Evolutionary conservation across 2,888 invertebrate species (phyloP).

Genomic region (Ariolimax columbianus): DNA sequence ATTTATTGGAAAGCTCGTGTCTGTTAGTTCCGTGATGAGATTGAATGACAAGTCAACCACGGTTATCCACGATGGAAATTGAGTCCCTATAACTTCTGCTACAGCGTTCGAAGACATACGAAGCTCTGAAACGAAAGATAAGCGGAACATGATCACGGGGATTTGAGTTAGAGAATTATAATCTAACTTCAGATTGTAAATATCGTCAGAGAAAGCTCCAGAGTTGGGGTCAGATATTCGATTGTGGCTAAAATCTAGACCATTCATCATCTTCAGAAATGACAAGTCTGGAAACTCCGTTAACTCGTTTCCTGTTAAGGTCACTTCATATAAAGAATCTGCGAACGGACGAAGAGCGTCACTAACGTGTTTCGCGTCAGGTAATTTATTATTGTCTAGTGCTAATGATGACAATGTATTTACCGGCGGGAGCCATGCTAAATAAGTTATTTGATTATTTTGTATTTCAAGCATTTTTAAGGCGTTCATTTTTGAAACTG

Average conservation of each 20-base stretch:
- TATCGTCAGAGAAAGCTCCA: background rate
- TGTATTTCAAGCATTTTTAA: background rate
- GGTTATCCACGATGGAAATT: background rate
- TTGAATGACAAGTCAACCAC: background rate
- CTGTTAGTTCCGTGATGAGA: background rate
- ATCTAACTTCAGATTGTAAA: background rate
- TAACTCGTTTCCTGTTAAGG: background rate
- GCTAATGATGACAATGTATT: background rate
- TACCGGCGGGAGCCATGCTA: background rate
- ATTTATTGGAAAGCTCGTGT: background rate
- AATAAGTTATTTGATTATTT: background rate
- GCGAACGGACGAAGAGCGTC: background rate
- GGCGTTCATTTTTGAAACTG: background rate
- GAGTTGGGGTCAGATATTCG: background rate
- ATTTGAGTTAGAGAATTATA: background rate
- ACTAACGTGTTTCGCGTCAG: background rate
- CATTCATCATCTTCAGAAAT: background rate
- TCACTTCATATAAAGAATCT: background rate
- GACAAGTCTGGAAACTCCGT: background rate
- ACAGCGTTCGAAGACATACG: background rate
- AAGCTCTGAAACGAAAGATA: background rate
- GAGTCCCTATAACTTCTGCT: background rate
- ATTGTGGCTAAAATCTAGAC: background rate
- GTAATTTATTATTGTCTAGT: background rate
- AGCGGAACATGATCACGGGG: background rate